Conservation (phyloP, 2,888 invertebrate genomes). For the Cerastoderma edule region DNA sequence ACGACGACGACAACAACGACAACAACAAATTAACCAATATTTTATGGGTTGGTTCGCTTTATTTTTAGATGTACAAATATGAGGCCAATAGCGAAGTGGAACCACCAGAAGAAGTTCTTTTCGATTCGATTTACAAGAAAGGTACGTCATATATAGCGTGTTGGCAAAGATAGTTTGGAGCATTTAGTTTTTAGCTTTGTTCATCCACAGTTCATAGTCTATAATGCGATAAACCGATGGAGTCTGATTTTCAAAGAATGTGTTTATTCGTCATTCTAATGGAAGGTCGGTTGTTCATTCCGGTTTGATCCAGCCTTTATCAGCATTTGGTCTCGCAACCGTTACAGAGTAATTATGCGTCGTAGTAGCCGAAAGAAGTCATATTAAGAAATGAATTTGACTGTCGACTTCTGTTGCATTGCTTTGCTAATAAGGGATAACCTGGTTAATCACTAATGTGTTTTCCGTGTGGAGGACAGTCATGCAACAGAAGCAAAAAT, state of each 20-base stretch:
- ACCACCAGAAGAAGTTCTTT: background rate
- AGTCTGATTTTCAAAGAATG: background rate
- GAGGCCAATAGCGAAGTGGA: constrained; percentile 10
- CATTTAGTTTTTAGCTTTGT: background rate
- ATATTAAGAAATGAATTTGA: background rate
- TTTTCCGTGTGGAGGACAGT: no score
- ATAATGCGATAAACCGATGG: background rate
- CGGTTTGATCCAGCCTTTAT: background rate
- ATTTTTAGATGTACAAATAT: constrained; percentile 2
- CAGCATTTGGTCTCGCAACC: no score
- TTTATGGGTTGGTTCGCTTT: no score
- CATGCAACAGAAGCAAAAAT: no score
- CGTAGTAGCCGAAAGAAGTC: background rate
- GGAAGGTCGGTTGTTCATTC: background rate
- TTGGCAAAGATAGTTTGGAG: no score
- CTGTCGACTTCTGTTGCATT: no score
- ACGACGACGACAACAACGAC: no score
- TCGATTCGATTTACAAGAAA: constrained; percentile 22
- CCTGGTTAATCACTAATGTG: no score
- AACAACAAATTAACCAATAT: no score
- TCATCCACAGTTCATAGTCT: background rate
- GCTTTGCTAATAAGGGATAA: no score
- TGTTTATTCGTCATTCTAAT: background rate
- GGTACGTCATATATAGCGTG: background rate
- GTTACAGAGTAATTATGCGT: no score